phyloP scores from a whole-genome alignment of 1,140 invertebrate genomes.

The Acromyrmex heyeri region DNA sequence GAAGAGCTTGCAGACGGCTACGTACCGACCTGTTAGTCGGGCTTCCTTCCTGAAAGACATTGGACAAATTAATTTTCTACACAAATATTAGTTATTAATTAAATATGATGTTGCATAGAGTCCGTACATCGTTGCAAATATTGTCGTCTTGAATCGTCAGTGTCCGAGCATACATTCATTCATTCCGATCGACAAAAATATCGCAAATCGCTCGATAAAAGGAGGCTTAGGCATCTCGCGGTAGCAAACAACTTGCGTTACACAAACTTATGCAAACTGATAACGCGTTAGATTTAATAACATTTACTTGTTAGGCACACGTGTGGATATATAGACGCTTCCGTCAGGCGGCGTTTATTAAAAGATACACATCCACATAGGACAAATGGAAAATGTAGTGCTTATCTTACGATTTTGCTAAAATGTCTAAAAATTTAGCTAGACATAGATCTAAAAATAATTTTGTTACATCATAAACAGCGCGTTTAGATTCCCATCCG shows the following conservation, averaged over 20 bases:
- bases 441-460: too few relatives aligned
- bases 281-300: constrained; percentile 42
- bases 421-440: too few relatives aligned
- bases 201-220: neutral
- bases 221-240: constrained; percentile 11
- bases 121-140: constrained; percentile 31
- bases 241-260: constrained; percentile 26
- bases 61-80: neutral
- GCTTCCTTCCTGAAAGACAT: constrained; percentile 81
- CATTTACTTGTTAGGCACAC: constrained; percentile 18
- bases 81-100: neutral
- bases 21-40: constrained; percentile 76
- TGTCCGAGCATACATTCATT: neutral
- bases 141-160: constrained; percentile 32
- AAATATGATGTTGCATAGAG: neutral
- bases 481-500: too few relatives aligned
- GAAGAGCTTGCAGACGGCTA: constrained; percentile 77
- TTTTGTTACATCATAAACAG: too few relatives aligned
- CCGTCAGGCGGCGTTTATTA: neutral
- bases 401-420: neutral
- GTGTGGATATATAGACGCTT: neutral
- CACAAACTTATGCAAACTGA: neutral
- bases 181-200: constrained; percentile 2
- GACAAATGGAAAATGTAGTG: neutral
- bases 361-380: neutral